Evolutionary conservation across 2,888 invertebrate species (phyloP).

Genomic region (Athetis lepigone): DNA sequence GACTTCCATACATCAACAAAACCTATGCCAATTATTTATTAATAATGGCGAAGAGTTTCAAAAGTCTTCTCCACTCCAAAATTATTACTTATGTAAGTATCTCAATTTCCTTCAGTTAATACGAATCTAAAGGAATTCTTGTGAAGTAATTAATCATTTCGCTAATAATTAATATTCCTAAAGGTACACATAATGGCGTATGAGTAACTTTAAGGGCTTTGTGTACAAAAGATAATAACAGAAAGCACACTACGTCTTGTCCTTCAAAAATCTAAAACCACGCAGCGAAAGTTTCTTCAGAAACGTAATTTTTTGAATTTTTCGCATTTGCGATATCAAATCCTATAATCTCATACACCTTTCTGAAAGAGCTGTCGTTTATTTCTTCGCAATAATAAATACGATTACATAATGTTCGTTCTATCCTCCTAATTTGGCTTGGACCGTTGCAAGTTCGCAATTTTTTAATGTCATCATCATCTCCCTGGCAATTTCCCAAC

Average conservation of each 20-base stretch:
- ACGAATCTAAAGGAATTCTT: conserved; percentile 68
- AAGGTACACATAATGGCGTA: conserved; percentile 51
- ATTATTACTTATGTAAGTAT: conserved; percentile 58
- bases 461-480: too few relatives aligned
- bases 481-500: too few relatives aligned
- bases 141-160: conserved; percentile 81
- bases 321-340: too few relatives aligned
- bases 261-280: neutral
- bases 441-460: too few relatives aligned
- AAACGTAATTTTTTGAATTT: too few relatives aligned
- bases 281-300: too few relatives aligned
- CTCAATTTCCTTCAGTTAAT: conserved; percentile 62
- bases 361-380: too few relatives aligned
- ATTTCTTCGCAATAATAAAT: too few relatives aligned
- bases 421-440: too few relatives aligned
- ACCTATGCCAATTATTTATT: conserved; percentile 35
- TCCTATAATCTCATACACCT: too few relatives aligned
- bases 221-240: conserved; percentile 9
- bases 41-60: conserved; percentile 33
- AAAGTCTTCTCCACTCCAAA: conserved; percentile 46
- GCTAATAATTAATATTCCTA: conserved; percentile 72
- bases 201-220: conserved; percentile 30
- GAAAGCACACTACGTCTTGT: conserved; percentile 24
- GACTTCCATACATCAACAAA: conserved; percentile 27
- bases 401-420: too few relatives aligned